phyloP scores from a whole-genome alignment of 2,888 invertebrate genomes.

The Nemoura dubitans region DNA sequence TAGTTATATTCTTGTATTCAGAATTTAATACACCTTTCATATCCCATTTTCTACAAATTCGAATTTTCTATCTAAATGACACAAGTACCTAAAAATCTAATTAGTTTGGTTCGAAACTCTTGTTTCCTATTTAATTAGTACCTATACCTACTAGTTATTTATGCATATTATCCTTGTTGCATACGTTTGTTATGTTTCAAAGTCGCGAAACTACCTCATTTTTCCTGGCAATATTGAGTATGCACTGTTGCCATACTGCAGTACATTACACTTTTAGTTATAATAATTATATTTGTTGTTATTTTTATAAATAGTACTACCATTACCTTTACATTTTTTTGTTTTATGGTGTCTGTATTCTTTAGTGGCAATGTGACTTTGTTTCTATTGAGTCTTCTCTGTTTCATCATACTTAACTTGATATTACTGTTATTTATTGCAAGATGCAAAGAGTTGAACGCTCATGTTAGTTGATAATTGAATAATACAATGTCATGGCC shows the following conservation, averaged over 20 bases:
- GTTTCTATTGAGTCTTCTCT: constrained; percentile 33
- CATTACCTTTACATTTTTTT: constrained; percentile 44
- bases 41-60: constrained; percentile 4
- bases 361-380: constrained; percentile 46
- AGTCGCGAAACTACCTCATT: constrained; percentile 42
- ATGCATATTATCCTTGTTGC: constrained; percentile 36
- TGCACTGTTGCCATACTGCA: constrained; percentile 27
- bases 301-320: constrained; percentile 39
- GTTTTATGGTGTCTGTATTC: constrained; percentile 41
- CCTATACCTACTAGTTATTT: constrained; percentile 4
- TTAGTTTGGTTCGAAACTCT: not conserved
- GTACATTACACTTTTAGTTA: not conserved
- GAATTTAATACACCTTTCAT: constrained; percentile 7
- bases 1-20: constrained; percentile 12
- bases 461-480: not conserved
- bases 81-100: not conserved
- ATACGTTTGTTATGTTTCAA: constrained; percentile 41
- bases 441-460: not conserved
- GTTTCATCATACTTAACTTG: constrained; percentile 7
- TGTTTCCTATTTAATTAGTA: not conserved
- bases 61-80: not conserved
- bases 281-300: constrained; percentile 28
- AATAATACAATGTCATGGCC: not conserved
- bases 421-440: constrained; percentile 12
- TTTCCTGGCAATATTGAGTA: constrained; percentile 40